These are phyloP conservation scores for Poeciliopsis retropinna DNA, from an alignment of 2,113 vertebrate species.

Conservation along the genomic window DNA sequence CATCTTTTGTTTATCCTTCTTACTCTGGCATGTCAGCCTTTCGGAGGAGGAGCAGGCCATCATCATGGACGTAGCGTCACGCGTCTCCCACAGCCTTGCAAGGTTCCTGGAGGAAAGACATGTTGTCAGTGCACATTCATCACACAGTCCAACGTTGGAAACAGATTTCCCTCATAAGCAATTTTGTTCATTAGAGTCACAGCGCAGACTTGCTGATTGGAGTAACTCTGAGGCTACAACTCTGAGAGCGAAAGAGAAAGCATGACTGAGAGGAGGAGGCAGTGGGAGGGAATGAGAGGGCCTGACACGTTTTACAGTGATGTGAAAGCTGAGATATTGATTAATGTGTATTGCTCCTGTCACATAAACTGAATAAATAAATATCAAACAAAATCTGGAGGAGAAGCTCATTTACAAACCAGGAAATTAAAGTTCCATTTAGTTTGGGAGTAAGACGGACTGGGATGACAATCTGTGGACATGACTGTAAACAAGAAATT, in stretches of 20 bases:
- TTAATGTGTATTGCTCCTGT: slow-evolving; percentile 72
- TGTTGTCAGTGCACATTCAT: slow-evolving; percentile 81
- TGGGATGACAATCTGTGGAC: slow-evolving; percentile 54
- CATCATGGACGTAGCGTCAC: slow-evolving; percentile 69
- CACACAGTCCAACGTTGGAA: slow-evolving; percentile 72
- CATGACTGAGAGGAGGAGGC: slow-evolving; percentile 14
- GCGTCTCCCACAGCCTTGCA: slow-evolving; percentile 66
- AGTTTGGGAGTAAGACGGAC: slow-evolving; percentile 56
- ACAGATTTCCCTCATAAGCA: slow-evolving; percentile 81
- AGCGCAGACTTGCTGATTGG: slow-evolving; percentile 74
- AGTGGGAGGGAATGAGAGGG: slow-evolving; percentile 22
- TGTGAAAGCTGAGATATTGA: slow-evolving; percentile 72
- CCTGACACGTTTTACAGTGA: slow-evolving; percentile 70
- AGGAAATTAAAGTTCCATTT: slow-evolving; percentile 73
- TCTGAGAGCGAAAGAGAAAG: slow-evolving; percentile 37
- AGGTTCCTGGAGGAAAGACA: slow-evolving; percentile 77
- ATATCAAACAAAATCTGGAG: slow-evolving; percentile 66
- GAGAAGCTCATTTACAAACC: slow-evolving; percentile 66
- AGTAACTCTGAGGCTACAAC: slow-evolving; percentile 56
- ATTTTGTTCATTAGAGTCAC: slow-evolving; percentile 77
- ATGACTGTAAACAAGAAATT: slow-evolving; percentile 57
- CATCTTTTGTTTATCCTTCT: slow-evolving; percentile 43
- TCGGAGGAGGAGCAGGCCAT: slow-evolving; percentile 45
- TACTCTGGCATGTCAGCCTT: slow-evolving; percentile 48
- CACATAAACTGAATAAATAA: slow-evolving; percentile 75